Conservation (phyloP, 2,797 vertebrate species). For the Ataeniobius toweri region DNA sequence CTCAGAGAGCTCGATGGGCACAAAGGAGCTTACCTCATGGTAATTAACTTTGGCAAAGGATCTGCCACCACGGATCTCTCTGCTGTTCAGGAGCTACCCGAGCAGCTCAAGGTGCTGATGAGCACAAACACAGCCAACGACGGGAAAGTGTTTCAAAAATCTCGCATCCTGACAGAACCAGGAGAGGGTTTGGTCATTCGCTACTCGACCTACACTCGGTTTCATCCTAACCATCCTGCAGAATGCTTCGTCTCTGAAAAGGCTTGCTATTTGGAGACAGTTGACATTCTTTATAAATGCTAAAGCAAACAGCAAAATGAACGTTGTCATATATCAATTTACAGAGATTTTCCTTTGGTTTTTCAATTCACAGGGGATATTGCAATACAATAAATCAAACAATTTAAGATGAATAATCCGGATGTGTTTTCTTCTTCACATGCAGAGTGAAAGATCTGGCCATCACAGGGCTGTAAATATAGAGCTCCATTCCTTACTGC, state of each 20-base stretch:
- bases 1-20: conserved; percentile 90
- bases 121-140: conserved; percentile 78
- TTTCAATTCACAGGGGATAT: neutral
- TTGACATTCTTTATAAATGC: conserved; percentile 88
- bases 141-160: conserved; percentile 72
- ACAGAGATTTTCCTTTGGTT: neutral
- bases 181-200: conserved; percentile 90
- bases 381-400: conserved; percentile 33
- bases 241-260: conserved; percentile 89
- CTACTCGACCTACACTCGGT: conserved; percentile 77
- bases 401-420: neutral
- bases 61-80: conserved; percentile 77
- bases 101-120: conserved; percentile 75
- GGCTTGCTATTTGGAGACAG: conserved; percentile 86
- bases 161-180: conserved; percentile 71
- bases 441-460: neutral
- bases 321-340: neutral
- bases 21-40: conserved; percentile 82
- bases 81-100: conserved; percentile 77
- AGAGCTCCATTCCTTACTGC: neutral
- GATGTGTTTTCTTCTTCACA: conserved; percentile 4
- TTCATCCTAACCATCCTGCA: conserved; percentile 74
- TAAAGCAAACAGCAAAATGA: conserved; percentile 52
- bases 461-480: neutral
- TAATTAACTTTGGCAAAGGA: conserved; percentile 89